These are phyloP conservation scores for Takifugu bimaculatus DNA, from an alignment of 2,113 vertebrate genomes.

Conservation along the genomic window DNA sequence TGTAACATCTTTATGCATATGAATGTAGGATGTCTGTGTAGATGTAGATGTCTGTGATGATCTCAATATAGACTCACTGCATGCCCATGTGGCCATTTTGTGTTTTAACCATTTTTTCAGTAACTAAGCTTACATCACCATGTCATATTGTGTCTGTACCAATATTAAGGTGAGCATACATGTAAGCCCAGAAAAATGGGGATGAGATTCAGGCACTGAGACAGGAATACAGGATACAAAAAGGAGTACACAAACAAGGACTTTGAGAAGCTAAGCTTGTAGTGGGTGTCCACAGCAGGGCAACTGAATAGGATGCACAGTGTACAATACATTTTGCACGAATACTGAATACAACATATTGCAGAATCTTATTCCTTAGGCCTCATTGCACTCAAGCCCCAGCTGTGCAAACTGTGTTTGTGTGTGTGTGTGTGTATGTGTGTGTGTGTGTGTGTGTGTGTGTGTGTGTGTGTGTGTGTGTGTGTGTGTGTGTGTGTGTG, in stretches of 20 bases:
- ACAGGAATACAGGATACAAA: neutral
- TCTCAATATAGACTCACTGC: too few species aligned
- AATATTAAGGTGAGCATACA: neutral
- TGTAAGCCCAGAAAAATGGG: slow-evolving; percentile 8
- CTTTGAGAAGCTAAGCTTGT: slow-evolving; percentile 7
- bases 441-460: slow-evolving; percentile 8
- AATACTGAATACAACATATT: slow-evolving; percentile 31
- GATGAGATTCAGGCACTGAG: slow-evolving; percentile 1
- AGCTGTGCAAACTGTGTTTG: slow-evolving; percentile 27
- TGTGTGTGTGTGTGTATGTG: slow-evolving; percentile 16
- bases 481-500: slow-evolving; percentile 13
- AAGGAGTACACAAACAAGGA: slow-evolving; percentile 4
- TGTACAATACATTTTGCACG: slow-evolving; percentile 28
- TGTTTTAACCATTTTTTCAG: too few species aligned
- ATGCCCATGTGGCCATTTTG: too few species aligned
- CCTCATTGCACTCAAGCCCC: slow-evolving; percentile 47
- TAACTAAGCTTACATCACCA: too few species aligned
- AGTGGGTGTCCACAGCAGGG: slow-evolving; percentile 14
- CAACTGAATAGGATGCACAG: slow-evolving; percentile 21
- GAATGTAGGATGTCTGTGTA: too few species aligned
- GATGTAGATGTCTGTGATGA: too few species aligned
- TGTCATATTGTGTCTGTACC: too few species aligned
- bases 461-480: slow-evolving; percentile 6
- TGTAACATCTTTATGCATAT: too few species aligned
- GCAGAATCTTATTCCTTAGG: slow-evolving; percentile 38